Evolutionary conservation across 2,888 invertebrate genomes (phyloP).

Genomic region (Harmothoe impar): DNA sequence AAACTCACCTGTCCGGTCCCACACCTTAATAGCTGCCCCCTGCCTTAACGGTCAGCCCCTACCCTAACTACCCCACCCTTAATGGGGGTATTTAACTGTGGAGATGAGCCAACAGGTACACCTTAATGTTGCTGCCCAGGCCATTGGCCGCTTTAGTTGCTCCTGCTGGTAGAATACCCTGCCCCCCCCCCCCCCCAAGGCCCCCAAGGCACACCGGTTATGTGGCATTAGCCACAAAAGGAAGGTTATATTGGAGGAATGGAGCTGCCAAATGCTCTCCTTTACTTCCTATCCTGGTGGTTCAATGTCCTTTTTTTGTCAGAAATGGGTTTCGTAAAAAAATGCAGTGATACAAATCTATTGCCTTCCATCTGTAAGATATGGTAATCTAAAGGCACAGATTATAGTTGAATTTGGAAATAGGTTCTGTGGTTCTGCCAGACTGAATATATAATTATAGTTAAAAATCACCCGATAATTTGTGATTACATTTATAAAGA

Average conservation of each 20-base stretch:
- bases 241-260: not conserved
- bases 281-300: not conserved
- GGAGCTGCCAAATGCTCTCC: not conserved
- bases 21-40: constrained; percentile 10
- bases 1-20: not conserved
- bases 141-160: not conserved
- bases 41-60: not conserved
- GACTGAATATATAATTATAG: too few species aligned
- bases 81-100: constrained; percentile 13
- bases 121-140: not conserved
- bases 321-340: too few species aligned
- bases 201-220: not conserved
- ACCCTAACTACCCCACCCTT: not conserved
- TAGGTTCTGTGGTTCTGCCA: too few species aligned
- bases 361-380: too few species aligned
- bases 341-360: too few species aligned
- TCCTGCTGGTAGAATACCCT: not conserved
- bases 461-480: too few species aligned
- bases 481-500: too few species aligned
- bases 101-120: not conserved
- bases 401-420: too few species aligned
- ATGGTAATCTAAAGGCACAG: too few species aligned
- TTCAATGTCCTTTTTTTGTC: too few species aligned
- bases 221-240: not conserved
- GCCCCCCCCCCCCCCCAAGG: too few species aligned